A percentile compares a stretch with the other conserved stretches of the same genome.
phyloP scores from a whole-genome alignment of 2,113 vertebrate species.

The Heloderma charlesbogerti region DNA sequence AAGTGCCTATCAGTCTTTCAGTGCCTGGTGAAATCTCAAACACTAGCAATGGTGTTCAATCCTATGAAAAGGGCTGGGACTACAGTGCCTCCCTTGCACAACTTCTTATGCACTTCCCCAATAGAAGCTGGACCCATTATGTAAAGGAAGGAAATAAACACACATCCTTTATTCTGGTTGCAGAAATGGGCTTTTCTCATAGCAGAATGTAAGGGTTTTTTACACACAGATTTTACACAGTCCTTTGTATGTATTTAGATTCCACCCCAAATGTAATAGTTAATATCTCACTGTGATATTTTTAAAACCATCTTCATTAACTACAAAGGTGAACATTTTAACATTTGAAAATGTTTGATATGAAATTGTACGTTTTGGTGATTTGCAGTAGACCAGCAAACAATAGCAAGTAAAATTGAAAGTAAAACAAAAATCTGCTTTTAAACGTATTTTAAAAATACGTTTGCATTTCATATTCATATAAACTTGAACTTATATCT shows the following conservation, averaged over 20 bases:
- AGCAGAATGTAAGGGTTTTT: not conserved
- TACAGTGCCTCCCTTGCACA: too few species aligned
- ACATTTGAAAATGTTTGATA: not conserved
- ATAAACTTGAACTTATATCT: not conserved
- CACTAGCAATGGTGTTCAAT: not conserved
- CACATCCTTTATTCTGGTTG: not conserved
- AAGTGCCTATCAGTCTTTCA: not conserved
- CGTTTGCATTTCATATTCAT: not conserved
- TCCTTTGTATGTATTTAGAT: not conserved
- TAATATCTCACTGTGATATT: not conserved
- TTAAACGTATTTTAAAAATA: not conserved
- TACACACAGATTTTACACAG: not conserved
- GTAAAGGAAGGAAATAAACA: not conserved
- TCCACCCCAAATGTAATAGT: not conserved
- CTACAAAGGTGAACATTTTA: not conserved
- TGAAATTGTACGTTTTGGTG: not conserved
- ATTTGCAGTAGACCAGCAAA: not conserved
- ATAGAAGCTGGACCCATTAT: not conserved
- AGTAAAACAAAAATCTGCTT: not conserved
- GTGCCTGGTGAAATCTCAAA: not conserved
- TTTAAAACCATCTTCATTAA: not conserved
- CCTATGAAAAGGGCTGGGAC: not conserved
- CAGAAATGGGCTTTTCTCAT: not conserved
- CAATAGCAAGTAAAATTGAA: not conserved
- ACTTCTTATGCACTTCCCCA: too few species aligned